Evolutionary conservation across 2,113 vertebrate genomes (phyloP).

Genomic region (Alligator mississippiensis): DNA sequence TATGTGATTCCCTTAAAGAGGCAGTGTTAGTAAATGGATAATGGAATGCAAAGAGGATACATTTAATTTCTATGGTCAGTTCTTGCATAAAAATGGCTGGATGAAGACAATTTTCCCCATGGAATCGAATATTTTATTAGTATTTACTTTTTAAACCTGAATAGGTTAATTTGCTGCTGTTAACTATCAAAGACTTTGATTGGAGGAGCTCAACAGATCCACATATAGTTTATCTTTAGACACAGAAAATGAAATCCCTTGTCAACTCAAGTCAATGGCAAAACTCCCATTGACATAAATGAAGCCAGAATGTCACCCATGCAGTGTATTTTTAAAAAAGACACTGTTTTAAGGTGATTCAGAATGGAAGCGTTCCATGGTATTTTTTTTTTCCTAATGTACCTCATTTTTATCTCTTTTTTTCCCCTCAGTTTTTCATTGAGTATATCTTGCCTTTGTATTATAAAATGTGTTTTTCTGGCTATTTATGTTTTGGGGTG

Average conservation of each 20-base stretch:
- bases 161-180: not conserved
- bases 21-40: not conserved
- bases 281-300: not conserved
- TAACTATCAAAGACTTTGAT: not conserved
- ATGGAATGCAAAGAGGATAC: not conserved
- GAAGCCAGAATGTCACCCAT: rapidly evolving
- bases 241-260: rapidly evolving
- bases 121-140: not conserved
- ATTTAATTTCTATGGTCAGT: not conserved
- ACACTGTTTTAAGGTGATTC: not conserved
- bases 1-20: no score
- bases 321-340: rapidly evolving
- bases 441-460: not conserved
- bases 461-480: no score
- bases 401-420: not conserved
- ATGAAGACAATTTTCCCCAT: not conserved
- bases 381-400: not conserved
- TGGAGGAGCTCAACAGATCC: not conserved
- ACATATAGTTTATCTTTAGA: rapidly evolving
- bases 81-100: not conserved
- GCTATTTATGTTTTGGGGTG: no score
- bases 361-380: not conserved
- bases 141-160: not conserved
- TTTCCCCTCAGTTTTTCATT: not conserved
- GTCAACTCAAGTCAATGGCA: not conserved